phyloP scores from a whole-genome alignment of 2,113 vertebrate genomes.

The Alligator sinensis region DNA sequence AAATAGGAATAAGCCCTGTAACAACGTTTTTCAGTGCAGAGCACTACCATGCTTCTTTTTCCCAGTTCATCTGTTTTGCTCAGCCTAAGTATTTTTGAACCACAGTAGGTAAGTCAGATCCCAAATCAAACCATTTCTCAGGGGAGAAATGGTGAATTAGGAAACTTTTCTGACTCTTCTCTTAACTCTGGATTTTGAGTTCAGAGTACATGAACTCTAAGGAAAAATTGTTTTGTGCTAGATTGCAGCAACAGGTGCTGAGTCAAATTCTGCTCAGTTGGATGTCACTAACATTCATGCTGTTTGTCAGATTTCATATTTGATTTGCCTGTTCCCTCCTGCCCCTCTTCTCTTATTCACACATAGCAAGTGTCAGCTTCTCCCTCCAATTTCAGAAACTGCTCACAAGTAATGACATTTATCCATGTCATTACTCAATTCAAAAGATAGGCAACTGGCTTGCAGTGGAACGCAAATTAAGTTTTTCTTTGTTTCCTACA shows the following conservation, averaged over 20 bases:
- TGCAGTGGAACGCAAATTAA: background rate
- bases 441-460: background rate
- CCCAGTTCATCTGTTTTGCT: background rate
- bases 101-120: background rate
- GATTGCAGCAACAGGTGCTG: accelerated
- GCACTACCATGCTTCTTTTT: background rate
- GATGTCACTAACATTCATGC: background rate
- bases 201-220: background rate
- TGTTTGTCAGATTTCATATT: background rate
- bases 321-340: background rate
- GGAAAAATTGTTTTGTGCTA: background rate
- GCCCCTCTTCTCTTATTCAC: background rate
- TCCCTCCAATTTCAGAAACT: background rate
- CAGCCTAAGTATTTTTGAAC: background rate
- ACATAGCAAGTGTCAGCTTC: background rate
- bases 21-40: background rate
- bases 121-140: background rate
- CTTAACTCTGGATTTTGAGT: background rate
- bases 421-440: background rate
- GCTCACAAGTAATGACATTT: background rate
- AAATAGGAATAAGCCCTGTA: background rate
- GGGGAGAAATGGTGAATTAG: background rate
- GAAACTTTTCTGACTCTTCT: background rate
- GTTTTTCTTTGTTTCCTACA: background rate
- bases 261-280: background rate